Conservation (phyloP, 2,888 invertebrate species). For the Magallana nippona region DNA sequence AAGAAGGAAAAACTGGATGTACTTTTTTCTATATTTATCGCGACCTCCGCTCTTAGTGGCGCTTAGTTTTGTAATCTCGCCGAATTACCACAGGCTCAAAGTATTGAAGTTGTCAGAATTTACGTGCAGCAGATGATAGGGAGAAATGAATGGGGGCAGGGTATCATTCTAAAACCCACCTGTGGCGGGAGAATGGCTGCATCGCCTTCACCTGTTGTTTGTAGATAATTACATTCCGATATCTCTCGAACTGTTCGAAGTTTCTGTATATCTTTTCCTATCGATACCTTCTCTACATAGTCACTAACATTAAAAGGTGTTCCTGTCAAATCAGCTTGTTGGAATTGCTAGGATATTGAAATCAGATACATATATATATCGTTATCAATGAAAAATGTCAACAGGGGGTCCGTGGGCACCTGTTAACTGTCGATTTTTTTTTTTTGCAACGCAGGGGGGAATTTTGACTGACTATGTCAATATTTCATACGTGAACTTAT, state of each 20-base stretch:
- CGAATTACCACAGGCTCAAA: background rate
- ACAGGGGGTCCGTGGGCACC: background rate
- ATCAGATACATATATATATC: background rate
- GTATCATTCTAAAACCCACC: background rate
- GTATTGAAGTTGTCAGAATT: background rate
- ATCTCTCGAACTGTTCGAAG: background rate
- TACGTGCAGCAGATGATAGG: background rate
- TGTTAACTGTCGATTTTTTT: background rate
- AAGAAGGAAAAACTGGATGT: background rate
- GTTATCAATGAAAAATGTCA: background rate
- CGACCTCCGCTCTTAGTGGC: background rate
- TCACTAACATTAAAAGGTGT: background rate
- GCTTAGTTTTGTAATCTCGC: background rate
- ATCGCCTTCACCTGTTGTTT: background rate
- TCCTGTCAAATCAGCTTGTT: slow-evolving; percentile 8
- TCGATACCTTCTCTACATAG: slow-evolving; percentile 9
- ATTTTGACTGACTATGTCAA: background rate
- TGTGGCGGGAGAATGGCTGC: background rate
- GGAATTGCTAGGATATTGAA: background rate
- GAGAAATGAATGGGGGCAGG: slow-evolving; percentile 19
- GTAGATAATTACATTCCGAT: background rate
- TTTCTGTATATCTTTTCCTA: background rate
- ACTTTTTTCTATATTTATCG: background rate
- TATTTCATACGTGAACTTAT: background rate
- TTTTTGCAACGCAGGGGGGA: background rate